Evolutionary conservation across 2,888 invertebrate species (phyloP).

Genomic region (Himalopsyche kuldschensis): DNA sequence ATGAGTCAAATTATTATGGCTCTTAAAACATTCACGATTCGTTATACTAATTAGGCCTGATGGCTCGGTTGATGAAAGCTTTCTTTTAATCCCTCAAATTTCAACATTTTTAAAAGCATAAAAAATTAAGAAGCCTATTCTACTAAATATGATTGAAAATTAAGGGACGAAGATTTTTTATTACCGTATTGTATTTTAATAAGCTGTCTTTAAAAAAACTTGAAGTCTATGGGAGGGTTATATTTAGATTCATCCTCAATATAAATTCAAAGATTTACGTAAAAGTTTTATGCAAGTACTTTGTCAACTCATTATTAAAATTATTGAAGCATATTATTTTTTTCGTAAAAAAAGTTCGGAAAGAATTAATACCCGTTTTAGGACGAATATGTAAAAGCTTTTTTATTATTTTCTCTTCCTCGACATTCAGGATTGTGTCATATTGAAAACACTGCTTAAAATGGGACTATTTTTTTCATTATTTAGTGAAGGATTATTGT

Average conservation of each 20-base stretch:
- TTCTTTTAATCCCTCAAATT: neutral
- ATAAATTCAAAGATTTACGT: neutral
- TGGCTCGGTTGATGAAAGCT: neutral
- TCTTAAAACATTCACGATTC: neutral
- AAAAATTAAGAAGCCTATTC: neutral
- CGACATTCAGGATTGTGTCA: too few species aligned
- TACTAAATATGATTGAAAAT: neutral
- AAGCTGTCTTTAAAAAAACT: neutral
- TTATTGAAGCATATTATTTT: neutral
- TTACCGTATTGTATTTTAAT: neutral
- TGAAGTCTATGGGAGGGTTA: neutral
- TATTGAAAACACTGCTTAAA: too few species aligned
- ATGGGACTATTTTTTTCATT: too few species aligned
- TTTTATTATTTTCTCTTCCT: too few species aligned
- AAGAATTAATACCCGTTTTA: neutral
- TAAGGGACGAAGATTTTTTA: neutral
- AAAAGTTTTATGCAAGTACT: neutral
- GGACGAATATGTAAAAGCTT: too few species aligned
- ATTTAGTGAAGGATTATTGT: too few species aligned
- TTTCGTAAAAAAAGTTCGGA: neutral
- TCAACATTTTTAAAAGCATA: neutral
- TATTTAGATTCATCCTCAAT: neutral
- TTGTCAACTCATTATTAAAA: neutral
- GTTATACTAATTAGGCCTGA: neutral
- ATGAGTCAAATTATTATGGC: neutral